Conservation (phyloP, 1,140 invertebrate species). For the Drosophila auraria region DNA sequence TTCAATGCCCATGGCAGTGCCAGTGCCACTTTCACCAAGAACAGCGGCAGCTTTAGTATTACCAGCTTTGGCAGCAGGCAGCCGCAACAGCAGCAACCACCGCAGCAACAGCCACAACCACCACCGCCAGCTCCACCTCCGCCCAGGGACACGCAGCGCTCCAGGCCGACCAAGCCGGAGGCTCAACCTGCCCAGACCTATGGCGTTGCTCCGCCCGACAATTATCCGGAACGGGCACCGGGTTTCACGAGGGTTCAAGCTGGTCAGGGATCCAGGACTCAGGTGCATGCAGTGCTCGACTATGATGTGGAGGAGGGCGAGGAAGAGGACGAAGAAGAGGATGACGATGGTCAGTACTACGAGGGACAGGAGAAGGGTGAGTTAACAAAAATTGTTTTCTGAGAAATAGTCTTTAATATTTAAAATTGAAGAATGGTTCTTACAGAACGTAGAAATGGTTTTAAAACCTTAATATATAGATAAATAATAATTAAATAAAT, state of each 20-base stretch:
- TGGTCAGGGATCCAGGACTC: constrained; percentile 79
- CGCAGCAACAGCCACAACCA: constrained; percentile 28
- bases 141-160: constrained; percentile 35
- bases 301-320: constrained; percentile 84
- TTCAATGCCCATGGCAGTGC: constrained; percentile 73
- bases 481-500: not conserved
- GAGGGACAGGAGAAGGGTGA: constrained; percentile 69
- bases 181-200: constrained; percentile 66
- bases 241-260: constrained; percentile 84
- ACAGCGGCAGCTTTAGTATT: constrained; percentile 78
- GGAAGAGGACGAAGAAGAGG: constrained; percentile 78
- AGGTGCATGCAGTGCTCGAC: constrained; percentile 84
- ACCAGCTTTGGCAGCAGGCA: constrained; percentile 69
- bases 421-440: not conserved
- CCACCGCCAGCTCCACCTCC: constrained; percentile 35
- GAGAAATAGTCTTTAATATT: not conserved
- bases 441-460: no score
- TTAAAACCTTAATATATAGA: no score
- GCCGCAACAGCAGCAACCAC: constrained; percentile 31
- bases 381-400: not conserved
- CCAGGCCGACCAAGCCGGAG: constrained; percentile 57
- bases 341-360: constrained; percentile 67
- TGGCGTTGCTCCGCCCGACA: constrained; percentile 61
- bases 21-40: constrained; percentile 67
- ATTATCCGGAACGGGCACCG: constrained; percentile 77